Percentiles rank a stretch among this genome's conserved stretches.
These are phyloP conservation scores for Cyprinodon diabolis DNA, from an alignment of 2,797 vertebrate genomes.

Conservation along the genomic window DNA sequence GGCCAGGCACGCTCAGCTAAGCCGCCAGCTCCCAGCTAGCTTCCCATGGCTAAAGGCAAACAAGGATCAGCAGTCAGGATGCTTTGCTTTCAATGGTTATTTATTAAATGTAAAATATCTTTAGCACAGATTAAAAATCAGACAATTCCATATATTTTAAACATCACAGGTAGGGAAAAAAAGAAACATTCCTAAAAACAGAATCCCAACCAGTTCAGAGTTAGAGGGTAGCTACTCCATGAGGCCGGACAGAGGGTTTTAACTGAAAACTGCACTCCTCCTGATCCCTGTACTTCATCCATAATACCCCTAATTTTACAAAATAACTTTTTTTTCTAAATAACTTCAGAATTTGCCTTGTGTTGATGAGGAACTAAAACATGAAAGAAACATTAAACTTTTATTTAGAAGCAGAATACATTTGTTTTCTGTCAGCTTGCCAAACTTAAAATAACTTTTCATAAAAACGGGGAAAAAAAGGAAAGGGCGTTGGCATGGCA, in stretches of 20 bases:
- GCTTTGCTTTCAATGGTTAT: conserved; percentile 83
- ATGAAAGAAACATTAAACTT: conserved; percentile 8
- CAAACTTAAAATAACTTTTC: conserved; percentile 15
- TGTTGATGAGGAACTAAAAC: conserved; percentile 27
- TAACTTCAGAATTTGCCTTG: conserved; percentile 29
- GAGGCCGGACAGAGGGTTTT: conserved; percentile 77
- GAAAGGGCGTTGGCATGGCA: conserved; percentile 35
- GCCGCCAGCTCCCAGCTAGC: conserved; percentile 70
- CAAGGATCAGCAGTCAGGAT: conserved; percentile 9
- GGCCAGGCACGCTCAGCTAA: conserved; percentile 83
- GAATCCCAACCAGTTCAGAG: conserved; percentile 76
- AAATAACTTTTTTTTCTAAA: conserved; percentile 30
- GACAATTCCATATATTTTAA: conserved; percentile 85
- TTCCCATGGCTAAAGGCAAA: conserved; percentile 67
- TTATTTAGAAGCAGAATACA: conserved; percentile 17
- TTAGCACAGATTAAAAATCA: conserved; percentile 89
- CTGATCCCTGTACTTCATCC: conserved; percentile 42
- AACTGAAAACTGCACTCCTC: conserved; percentile 74
- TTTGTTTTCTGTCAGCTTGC: conserved; percentile 19
- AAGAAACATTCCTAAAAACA: conserved; percentile 81
- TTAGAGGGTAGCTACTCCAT: conserved; percentile 67
- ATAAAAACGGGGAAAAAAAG: conserved; percentile 11
- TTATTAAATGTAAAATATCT: conserved; percentile 92
- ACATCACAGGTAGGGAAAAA: conserved; percentile 77
- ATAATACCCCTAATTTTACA: conserved; percentile 26